A percentile compares a stretch with the other conserved stretches of the same genome.
Evolutionary conservation across 2,888 invertebrate species (phyloP).

Genomic region (Caenorhabditis panamensis): DNA sequence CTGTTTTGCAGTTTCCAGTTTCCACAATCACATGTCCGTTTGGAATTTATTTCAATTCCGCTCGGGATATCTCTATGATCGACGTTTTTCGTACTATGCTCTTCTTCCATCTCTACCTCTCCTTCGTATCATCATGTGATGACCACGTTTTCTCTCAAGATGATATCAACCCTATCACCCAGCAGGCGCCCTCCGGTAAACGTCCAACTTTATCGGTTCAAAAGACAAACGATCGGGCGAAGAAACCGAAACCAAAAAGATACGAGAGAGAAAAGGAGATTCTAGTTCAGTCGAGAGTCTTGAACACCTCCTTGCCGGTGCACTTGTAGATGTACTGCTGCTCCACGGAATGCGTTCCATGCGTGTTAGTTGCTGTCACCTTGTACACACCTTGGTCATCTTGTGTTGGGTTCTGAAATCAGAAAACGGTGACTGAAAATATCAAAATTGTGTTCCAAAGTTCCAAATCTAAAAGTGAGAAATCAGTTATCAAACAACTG

Average conservation of each 20-base stretch:
- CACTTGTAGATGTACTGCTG: slow-evolving; percentile 78
- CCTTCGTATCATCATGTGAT: slow-evolving; percentile 23
- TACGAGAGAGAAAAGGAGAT: slow-evolving; percentile 12
- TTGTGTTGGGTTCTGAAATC: slow-evolving; percentile 79
- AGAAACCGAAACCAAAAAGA: slow-evolving; percentile 4
- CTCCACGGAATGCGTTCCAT: slow-evolving; percentile 77
- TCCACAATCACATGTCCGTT: slow-evolving; percentile 16
- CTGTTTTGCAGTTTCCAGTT: neutral
- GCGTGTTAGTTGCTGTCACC: slow-evolving; percentile 77
- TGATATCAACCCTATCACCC: slow-evolving; percentile 11
- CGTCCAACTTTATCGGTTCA: neutral
- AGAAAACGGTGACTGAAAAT: neutral
- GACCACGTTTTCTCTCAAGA: slow-evolving; percentile 32
- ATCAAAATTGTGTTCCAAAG: neutral
- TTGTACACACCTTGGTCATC: slow-evolving; percentile 81
- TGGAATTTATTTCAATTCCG: neutral
- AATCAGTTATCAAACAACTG: slow-evolving; percentile 8
- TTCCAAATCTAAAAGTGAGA: neutral
- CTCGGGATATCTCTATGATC: slow-evolving; percentile 4
- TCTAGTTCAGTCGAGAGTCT: slow-evolving; percentile 68
- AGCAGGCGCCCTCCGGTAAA: neutral
- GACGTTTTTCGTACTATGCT: slow-evolving; percentile 21
- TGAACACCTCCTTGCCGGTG: slow-evolving; percentile 80
- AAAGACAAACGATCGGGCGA: neutral
- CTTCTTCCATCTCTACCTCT: neutral